Percentiles rank a stretch among this genome's conserved stretches.
Conservation (phyloP, 1,140 invertebrate species). For the Asobara japonica region DNA sequence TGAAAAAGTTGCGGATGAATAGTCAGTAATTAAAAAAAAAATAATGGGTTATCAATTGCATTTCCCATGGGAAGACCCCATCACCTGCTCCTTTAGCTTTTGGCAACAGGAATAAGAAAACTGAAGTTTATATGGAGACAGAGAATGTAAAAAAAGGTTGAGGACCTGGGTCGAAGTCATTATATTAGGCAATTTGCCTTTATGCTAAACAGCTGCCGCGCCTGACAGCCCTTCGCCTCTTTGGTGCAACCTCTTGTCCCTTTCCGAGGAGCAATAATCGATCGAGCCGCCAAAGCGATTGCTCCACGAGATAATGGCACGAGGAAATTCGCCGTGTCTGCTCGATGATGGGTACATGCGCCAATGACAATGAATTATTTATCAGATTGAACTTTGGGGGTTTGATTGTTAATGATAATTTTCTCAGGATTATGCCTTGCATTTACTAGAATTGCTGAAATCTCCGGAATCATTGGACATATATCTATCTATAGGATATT, state of each 20-base stretch:
- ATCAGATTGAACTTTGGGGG: background rate
- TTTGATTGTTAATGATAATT: background rate
- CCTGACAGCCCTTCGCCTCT: slow-evolving; percentile 8
- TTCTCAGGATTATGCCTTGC: too few relatives aligned
- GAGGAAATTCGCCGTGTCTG: background rate
- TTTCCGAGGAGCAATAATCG: slow-evolving; percentile 27
- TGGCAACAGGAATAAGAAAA: background rate
- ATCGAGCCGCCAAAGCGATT: slow-evolving; percentile 10
- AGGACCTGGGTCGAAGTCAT: slow-evolving; percentile 1
- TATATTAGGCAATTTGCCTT: slow-evolving; percentile 45
- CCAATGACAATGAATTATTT: slow-evolving; percentile 3
- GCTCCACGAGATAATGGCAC: background rate
- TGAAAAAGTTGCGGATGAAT: too few relatives aligned
- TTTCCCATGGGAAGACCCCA: background rate
- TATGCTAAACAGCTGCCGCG: slow-evolving; percentile 50
- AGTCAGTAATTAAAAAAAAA: too few relatives aligned
- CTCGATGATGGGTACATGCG: background rate
- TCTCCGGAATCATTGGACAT: too few relatives aligned
- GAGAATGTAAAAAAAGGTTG: slow-evolving; percentile 9
- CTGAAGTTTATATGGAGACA: background rate
- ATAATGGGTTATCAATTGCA: slow-evolving; percentile 3
- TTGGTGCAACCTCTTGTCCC: slow-evolving; percentile 10
- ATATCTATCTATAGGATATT: too few relatives aligned
- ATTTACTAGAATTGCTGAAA: too few relatives aligned
- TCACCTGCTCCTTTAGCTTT: slow-evolving; percentile 9